A percentile compares a stretch with the other conserved stretches of the same genome.
Evolutionary conservation across 2,113 vertebrate genomes (phyloP).

Genomic region (Neogobius melanostomus): DNA sequence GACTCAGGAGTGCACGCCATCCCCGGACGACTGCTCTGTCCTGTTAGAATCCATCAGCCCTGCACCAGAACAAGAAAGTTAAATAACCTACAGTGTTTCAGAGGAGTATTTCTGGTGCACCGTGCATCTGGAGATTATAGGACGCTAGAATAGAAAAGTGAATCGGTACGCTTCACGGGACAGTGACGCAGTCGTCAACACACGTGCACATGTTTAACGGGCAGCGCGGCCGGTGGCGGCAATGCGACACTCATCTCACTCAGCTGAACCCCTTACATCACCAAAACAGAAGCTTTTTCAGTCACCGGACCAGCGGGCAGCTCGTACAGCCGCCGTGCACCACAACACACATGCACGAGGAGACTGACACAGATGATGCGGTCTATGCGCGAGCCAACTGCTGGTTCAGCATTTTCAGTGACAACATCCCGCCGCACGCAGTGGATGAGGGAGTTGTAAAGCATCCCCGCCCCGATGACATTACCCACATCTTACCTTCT

Average conservation of each 20-base stretch:
- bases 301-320: not conserved
- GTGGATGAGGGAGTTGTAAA: constrained; percentile 4
- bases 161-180: constrained; percentile 43
- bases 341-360: constrained; percentile 2
- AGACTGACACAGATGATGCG: constrained; percentile 26
- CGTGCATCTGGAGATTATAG: too few relatives aligned
- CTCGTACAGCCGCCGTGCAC: constrained; percentile 22
- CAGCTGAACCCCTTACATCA: constrained; percentile 34
- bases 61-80: not conserved
- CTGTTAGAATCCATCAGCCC: not conserved
- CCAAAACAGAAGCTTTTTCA: not conserved
- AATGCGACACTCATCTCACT: constrained; percentile 73
- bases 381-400: constrained; percentile 41
- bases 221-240: constrained; percentile 62
- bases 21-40: not conserved
- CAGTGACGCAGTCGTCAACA: constrained; percentile 63
- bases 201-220: constrained; percentile 61
- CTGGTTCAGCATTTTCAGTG: constrained; percentile 56
- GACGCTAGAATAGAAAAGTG: not conserved
- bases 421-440: constrained; percentile 22
- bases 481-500: constrained; percentile 57
- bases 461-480: not conserved
- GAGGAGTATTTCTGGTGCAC: not conserved
- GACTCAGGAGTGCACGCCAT: constrained; percentile 10
- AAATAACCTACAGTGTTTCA: not conserved